These are phyloP conservation scores for Agelas oroides DNA, from an alignment of 37 sponge, comb jelly and placozoan genomes.

Conservation along the genomic window DNA sequence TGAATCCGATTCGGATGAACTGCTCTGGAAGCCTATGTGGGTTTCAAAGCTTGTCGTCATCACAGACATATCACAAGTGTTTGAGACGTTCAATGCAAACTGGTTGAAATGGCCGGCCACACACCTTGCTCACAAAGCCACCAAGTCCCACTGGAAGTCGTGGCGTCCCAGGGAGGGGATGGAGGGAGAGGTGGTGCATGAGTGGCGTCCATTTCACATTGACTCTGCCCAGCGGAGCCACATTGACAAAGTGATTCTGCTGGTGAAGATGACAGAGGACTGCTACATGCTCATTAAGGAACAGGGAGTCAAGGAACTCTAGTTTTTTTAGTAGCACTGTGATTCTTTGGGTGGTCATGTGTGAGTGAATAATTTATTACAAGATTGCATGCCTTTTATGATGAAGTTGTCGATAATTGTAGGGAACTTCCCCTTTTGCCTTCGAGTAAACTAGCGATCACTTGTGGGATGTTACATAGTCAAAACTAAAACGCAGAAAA, in stretches of 20 bases:
- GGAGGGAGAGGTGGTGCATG: slow-evolving; percentile 85
- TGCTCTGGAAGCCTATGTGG: slow-evolving; percentile 80
- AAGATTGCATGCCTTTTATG: no score
- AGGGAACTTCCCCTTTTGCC: no score
- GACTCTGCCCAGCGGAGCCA: slow-evolving; percentile 71
- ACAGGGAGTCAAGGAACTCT: slow-evolving; percentile 67
- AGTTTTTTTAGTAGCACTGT: no score
- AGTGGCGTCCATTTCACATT: slow-evolving; percentile 89
- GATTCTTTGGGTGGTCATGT: no score
- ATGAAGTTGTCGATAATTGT: no score
- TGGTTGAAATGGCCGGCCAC: slow-evolving; percentile 81
- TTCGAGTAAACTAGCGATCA: no score
- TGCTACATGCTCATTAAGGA: slow-evolving; percentile 72
- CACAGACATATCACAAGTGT: slow-evolving; percentile 39
- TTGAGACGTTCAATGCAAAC: slow-evolving; percentile 64
- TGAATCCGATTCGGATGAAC: slow-evolving; percentile 72
- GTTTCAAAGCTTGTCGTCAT: slow-evolving; percentile 61
- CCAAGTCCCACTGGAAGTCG: slow-evolving; percentile 62
- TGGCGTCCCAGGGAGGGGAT: slow-evolving; percentile 80
- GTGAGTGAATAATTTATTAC: no score
- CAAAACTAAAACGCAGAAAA: no score
- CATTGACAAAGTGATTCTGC: slow-evolving; percentile 82
- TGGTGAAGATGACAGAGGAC: slow-evolving; percentile 60
- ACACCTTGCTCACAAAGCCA: slow-evolving; percentile 48
- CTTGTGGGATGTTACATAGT: no score